Base-by-base conservation (phyloP, 92 coral and sea anemone species). In the Plumapathes pennacea region DNA sequence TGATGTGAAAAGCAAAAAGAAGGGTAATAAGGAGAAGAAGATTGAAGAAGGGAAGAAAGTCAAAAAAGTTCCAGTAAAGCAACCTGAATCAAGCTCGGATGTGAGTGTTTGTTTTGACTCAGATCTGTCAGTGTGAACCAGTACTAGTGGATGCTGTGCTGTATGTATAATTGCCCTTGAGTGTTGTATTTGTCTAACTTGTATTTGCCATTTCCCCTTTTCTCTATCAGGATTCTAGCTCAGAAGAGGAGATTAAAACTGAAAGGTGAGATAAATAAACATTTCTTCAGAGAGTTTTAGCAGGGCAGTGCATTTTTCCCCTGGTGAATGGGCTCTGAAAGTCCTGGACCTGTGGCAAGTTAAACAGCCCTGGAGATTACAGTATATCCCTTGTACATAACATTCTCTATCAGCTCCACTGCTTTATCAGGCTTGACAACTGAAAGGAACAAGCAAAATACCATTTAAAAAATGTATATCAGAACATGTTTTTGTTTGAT, bases 201-300 rank as follows among this genome's bases (percentile, higher is more conserved):
- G 9, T 2, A n/a, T 1, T 32, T 11, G 1, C 21, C 1, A 38
- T 3, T 1, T 17, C n/a, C 13, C 29, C 0, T 24, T 15, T 40
- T 62, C 12, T 33, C 37, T 51, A 14, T 22, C 33, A 80, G 86
- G 88, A 74, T 44, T 82, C 88, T 19, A 74, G 83, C 28, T 82
- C 88, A 43, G 71, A 49, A 26, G 71, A 38, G n/a, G n/a, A n/a
- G 40, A 8, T 34, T n/a, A 34, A 34, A 34, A n/a, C 8, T 8
- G 40, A n/a, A 34, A 34, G 40, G 8, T 34, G 40, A 8, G 40
- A 34, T 34, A 34, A 34, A 34, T 8, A 34, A 34, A 34, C 40
- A 34, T 8, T n/a, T n/a, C n/a, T n/a, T n/a, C n/a, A n/a, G n/a
- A n/a, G n/a, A n/a, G n/a, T n/a, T n/a, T n/a, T n/a, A n/a, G n/a